Conservation (phyloP, 2,797 vertebrate species). For the Lateolabrax maculatus region DNA sequence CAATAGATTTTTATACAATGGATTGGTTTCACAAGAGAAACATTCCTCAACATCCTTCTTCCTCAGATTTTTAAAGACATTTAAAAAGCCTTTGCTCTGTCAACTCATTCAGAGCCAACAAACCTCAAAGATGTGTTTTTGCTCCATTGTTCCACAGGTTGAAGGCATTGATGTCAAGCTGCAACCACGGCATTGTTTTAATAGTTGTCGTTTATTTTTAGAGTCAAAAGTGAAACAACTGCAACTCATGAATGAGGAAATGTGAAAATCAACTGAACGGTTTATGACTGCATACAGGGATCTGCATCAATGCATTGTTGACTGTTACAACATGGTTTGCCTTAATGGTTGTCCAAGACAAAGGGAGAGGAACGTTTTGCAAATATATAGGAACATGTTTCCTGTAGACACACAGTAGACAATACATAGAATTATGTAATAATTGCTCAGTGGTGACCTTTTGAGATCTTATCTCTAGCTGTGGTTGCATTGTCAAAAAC, state of each 20-base stretch:
- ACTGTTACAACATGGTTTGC: background rate
- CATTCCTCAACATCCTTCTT: conserved; percentile 1
- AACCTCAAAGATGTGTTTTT: background rate
- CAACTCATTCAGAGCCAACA: background rate
- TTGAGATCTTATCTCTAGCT: background rate
- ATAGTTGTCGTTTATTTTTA: conserved; percentile 20
- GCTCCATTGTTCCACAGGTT: conserved; percentile 11
- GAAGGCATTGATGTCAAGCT: background rate
- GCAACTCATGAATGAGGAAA: conserved; percentile 53
- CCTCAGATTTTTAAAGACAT: background rate
- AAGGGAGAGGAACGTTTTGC: background rate
- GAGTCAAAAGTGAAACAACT: background rate
- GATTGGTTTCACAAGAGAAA: background rate
- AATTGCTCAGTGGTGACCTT: background rate
- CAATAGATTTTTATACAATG: background rate
- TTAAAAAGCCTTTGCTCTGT: conserved; percentile 1
- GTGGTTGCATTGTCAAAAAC: background rate
- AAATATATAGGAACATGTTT: background rate
- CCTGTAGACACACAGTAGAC: background rate
- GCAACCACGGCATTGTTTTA: background rate
- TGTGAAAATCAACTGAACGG: background rate
- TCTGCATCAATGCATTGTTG: background rate
- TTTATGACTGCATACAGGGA: background rate
- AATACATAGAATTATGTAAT: background rate
- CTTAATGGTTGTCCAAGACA: background rate